phyloP scores from a whole-genome alignment of 2,113 vertebrate genomes.

The Columba livia region DNA sequence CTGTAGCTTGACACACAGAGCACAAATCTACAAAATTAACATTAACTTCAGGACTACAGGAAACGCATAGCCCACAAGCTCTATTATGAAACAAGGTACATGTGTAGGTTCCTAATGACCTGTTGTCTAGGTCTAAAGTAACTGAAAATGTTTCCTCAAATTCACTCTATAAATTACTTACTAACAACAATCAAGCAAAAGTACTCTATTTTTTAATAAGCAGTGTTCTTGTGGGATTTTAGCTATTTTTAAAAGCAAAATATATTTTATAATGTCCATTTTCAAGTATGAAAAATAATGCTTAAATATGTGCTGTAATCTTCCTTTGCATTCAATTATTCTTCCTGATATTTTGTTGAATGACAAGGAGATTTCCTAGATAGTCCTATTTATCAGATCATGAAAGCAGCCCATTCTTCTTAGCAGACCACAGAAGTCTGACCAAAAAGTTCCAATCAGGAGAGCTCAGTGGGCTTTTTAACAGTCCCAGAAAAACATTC shows the following conservation, averaged over 20 bases:
- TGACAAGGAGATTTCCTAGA: neutral
- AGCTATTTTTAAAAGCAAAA: neutral
- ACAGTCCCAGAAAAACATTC: neutral
- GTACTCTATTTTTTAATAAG: neutral
- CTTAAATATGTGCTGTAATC: neutral
- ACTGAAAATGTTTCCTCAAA: neutral
- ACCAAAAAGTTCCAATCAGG: neutral
- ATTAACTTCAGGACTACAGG: neutral
- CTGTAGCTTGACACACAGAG: neutral
- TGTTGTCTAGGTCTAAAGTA: neutral
- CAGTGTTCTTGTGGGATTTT: neutral
- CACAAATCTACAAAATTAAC: neutral
- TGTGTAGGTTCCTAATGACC: rapidly evolving
- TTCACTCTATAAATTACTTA: neutral
- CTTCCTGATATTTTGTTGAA: neutral
- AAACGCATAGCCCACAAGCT: neutral
- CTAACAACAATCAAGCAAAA: neutral
- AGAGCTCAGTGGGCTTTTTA: neutral
- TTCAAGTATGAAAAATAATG: neutral
- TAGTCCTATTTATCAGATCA: neutral
- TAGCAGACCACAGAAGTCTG: neutral
- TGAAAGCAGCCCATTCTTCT: neutral
- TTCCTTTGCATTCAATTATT: neutral
- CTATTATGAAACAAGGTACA: neutral
- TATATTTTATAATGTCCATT: neutral